phyloP scores from a whole-genome alignment of 2,888 invertebrate genomes.

The Trachelus troglodyta region DNA sequence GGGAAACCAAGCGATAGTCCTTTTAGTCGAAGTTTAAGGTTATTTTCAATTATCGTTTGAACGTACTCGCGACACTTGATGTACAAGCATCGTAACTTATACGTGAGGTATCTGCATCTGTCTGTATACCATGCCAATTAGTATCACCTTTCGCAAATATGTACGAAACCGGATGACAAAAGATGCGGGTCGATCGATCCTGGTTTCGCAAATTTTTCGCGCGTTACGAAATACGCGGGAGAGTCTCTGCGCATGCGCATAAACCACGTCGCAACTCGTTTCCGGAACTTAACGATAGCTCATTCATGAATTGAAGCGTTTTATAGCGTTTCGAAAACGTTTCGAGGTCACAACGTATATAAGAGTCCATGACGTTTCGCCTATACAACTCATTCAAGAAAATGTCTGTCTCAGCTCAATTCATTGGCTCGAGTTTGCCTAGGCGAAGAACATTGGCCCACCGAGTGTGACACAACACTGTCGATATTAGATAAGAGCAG shows the following conservation, averaged over 20 bases:
- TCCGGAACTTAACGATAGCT: slow-evolving; percentile 12
- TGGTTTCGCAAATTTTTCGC: background rate
- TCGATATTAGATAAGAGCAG: background rate
- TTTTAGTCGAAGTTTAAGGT: background rate
- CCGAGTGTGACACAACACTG: background rate
- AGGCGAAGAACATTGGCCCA: background rate
- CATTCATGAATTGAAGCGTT: slow-evolving; percentile 50
- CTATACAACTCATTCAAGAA: background rate
- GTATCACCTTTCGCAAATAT: background rate
- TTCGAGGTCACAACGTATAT: background rate
- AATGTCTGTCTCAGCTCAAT: background rate
- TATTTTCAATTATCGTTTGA: background rate
- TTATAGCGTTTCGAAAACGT: background rate
- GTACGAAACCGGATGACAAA: background rate
- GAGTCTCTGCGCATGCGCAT: background rate
- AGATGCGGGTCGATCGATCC: background rate
- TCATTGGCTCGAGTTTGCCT: background rate
- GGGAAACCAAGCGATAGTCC: background rate
- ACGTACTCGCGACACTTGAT: background rate
- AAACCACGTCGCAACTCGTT: background rate
- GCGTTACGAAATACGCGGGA: background rate
- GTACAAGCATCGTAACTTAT: background rate
- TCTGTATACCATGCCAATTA: background rate
- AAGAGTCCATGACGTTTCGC: background rate
- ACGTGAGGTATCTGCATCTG: background rate